Evolutionary conservation across 2,797 vertebrate species (phyloP).

Genomic region (Clarias platycephalus): DNA sequence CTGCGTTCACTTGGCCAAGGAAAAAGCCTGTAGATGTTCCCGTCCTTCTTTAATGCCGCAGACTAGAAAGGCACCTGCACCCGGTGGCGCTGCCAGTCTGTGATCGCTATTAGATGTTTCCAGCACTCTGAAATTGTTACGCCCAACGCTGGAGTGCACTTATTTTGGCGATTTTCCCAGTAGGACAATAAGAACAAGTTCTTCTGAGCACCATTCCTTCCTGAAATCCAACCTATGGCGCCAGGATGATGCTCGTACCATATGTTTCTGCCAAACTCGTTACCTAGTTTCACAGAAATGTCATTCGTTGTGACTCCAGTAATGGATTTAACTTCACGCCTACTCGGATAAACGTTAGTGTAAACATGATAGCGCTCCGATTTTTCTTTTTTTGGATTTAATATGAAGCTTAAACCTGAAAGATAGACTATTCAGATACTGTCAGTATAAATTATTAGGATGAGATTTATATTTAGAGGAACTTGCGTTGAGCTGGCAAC

Average conservation of each 20-base stretch:
- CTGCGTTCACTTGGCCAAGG: conserved; percentile 38
- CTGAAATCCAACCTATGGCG: background rate
- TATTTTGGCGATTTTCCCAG: conserved; percentile 39
- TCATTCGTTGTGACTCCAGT: background rate
- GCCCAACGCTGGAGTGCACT: conserved; percentile 36
- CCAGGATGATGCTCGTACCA: too few species aligned
- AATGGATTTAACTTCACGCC: background rate
- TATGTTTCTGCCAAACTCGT: background rate
- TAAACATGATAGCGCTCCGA: background rate
- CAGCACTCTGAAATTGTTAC: conserved; percentile 51
- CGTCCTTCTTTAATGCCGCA: conserved; percentile 16
- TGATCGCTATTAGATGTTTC: conserved; percentile 50
- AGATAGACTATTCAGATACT: background rate
- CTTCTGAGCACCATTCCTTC: background rate
- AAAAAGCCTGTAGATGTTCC: conserved; percentile 41
- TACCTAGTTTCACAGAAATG: background rate
- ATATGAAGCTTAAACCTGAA: background rate
- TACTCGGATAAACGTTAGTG: background rate
- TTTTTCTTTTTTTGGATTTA: too few species aligned
- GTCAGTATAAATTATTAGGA: background rate
- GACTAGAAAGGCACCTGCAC: conserved; percentile 20
- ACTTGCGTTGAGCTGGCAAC: too few species aligned
- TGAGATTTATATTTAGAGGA: background rate
- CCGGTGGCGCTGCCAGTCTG: conserved; percentile 47
- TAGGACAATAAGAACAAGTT: conserved; percentile 29